These are phyloP conservation scores for Lepidurus packardi DNA, from an alignment of 1,140 invertebrate genomes.

Conservation along the genomic window DNA sequence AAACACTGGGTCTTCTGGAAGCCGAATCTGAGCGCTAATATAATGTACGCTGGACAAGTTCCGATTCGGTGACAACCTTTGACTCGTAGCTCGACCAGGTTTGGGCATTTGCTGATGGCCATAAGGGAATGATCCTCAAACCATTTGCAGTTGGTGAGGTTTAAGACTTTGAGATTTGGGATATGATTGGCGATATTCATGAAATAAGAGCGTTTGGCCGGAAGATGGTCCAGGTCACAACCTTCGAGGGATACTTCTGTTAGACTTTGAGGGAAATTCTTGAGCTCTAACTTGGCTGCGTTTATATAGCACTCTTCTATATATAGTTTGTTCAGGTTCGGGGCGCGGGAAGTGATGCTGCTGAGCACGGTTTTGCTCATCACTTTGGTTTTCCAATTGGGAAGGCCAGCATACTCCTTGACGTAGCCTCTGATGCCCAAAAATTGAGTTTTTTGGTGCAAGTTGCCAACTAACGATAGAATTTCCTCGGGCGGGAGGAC, in stretches of 20 bases:
- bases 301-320: conserved; percentile 51
- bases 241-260: conserved; percentile 53
- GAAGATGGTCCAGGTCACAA: conserved; percentile 49
- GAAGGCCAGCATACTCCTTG: conserved; percentile 15
- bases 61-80: conserved; percentile 56
- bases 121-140: conserved; percentile 61
- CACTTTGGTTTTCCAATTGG: conserved; percentile 30
- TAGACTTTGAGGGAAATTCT: conserved; percentile 52
- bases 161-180: conserved; percentile 55
- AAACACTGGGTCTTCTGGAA: conserved; percentile 60
- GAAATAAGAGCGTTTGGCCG: conserved; percentile 52
- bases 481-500: conserved; percentile 45
- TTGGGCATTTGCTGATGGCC: conserved; percentile 60
- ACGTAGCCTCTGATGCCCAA: conserved; percentile 45
- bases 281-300: conserved; percentile 47
- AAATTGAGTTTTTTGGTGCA: conserved; percentile 46
- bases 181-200: conserved; percentile 53
- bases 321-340: conserved; percentile 47
- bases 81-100: conserved; percentile 54
- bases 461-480: conserved; percentile 46
- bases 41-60: conserved; percentile 67
- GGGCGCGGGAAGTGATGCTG: conserved; percentile 38
- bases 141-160: conserved; percentile 63
- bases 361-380: conserved; percentile 28
- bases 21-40: conserved; percentile 64